Evolutionary conservation across 1,140 invertebrate genomes (phyloP).

Genomic region (Ceratosolen solmsi): DNA sequence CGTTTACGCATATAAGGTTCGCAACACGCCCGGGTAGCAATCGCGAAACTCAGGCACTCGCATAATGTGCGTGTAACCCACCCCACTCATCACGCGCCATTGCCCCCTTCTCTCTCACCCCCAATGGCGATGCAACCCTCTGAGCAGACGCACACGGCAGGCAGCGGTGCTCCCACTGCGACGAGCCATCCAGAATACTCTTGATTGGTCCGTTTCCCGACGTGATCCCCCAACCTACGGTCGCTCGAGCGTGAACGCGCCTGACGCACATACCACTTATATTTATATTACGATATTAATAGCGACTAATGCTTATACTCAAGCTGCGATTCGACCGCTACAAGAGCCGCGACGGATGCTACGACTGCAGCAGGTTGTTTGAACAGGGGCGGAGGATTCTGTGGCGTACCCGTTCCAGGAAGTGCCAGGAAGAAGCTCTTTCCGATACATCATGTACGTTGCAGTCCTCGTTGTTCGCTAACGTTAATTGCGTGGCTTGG

Average conservation of each 20-base stretch:
- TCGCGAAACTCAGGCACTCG: constrained; percentile 58
- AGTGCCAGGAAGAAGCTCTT: constrained; percentile 39
- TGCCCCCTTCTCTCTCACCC: constrained; percentile 57
- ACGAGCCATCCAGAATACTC: neutral
- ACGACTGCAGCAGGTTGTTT: constrained; percentile 63
- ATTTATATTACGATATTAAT: constrained; percentile 74
- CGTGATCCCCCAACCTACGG: neutral
- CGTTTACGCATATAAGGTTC: neutral
- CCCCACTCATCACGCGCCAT: constrained; percentile 69
- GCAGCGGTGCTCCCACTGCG: neutral
- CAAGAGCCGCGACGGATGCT: constrained; percentile 46
- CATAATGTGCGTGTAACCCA: constrained; percentile 67
- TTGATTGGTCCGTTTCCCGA: neutral
- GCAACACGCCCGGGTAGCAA: neutral
- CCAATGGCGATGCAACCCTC: constrained; percentile 42
- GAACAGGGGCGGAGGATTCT: constrained; percentile 53
- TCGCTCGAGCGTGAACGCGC: neutral
- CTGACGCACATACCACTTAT: constrained; percentile 62
- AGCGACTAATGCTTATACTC: constrained; percentile 61
- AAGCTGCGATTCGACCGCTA: constrained; percentile 46
- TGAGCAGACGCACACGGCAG: neutral
- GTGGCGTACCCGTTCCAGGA: constrained; percentile 40
- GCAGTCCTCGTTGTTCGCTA: neutral
- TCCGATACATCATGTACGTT: neutral
- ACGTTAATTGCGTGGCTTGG: neutral